Conservation (phyloP, 2,113 vertebrate species). For the Lethenteron camtschaticum region DNA sequence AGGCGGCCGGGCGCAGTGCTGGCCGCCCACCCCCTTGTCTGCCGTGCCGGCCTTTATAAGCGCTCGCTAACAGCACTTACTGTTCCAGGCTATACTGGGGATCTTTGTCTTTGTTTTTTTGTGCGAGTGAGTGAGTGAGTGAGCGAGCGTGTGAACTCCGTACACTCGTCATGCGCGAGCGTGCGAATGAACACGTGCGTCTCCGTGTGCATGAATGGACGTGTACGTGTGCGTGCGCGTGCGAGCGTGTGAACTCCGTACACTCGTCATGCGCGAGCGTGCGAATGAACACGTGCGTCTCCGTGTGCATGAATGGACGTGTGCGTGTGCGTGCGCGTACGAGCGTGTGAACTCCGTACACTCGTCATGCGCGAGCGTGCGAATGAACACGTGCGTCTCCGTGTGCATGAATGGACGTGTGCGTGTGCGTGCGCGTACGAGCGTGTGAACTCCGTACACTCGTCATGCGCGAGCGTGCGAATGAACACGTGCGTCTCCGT, state of each 20-base stretch:
- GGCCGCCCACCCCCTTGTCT: too few species aligned
- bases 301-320: not conserved
- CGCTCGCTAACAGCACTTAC: too few species aligned
- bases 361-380: not conserved
- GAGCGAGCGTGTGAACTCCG: too few species aligned
- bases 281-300: not conserved
- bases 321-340: not conserved
- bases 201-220: not conserved
- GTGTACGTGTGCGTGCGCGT: not conserved
- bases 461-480: not conserved
- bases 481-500: not conserved
- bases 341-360: too few species aligned
- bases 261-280: constrained; percentile 21
- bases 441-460: not conserved
- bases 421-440: not conserved
- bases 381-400: not conserved
- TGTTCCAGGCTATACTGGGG: too few species aligned
- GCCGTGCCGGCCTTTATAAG: too few species aligned
- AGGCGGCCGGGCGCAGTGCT: too few species aligned
- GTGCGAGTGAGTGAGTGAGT: too few species aligned
- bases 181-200: not conserved
- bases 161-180: too few species aligned
- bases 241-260: not conserved
- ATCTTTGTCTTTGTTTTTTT: too few species aligned
- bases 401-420: not conserved